Conservation (phyloP, 2,797 vertebrate species). For the Esox masquinongy region DNA sequence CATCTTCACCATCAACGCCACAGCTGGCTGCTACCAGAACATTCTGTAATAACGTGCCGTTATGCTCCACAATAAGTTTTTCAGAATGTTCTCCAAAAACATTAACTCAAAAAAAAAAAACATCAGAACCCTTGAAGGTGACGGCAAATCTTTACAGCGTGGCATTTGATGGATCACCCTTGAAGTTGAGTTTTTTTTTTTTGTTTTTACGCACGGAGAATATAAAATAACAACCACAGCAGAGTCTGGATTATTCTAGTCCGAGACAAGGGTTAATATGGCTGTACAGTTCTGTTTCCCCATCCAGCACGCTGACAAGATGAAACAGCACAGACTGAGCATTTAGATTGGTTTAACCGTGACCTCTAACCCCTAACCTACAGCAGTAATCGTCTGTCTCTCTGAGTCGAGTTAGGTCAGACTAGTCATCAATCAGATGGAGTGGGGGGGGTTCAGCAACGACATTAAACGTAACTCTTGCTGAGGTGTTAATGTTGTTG, state of each 20-base stretch:
- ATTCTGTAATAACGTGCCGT: not conserved
- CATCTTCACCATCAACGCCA: conserved; percentile 6
- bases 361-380: conserved; percentile 45
- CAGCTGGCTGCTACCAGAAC: conserved; percentile 3
- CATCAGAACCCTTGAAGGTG: not conserved
- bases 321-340: conserved; percentile 32
- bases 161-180: not conserved
- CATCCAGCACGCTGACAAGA: conserved; percentile 18
- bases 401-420: conserved; percentile 53
- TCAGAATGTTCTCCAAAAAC: conserved; percentile 1
- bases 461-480: not conserved
- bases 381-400: conserved; percentile 32
- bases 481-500: not conserved
- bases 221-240: not conserved
- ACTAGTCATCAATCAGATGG: conserved; percentile 54
- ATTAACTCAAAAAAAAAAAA: not conserved
- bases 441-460: not conserved
- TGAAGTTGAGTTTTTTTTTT: not conserved
- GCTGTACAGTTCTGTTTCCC: conserved; percentile 5
- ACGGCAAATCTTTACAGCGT: not conserved
- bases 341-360: conserved; percentile 50
- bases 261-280: no score
- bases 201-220: no score
- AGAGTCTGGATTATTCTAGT: not conserved
- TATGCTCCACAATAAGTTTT: not conserved